Base-by-base conservation (phyloP, 2,797 vertebrate species). In the Cirrhinus molitorella region DNA sequence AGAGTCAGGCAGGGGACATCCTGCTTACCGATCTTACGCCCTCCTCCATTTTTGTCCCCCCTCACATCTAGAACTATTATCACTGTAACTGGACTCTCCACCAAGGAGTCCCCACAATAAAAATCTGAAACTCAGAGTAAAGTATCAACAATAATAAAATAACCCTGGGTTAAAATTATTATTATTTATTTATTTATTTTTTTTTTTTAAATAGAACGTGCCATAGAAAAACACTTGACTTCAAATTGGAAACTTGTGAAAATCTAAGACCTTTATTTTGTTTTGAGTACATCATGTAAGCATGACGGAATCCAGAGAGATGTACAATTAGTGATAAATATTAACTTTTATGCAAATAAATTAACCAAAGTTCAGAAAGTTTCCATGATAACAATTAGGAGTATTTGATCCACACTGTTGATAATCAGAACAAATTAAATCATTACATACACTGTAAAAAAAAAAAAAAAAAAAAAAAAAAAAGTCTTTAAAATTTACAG, bases 1-100 rank as follows among this genome's bases (percentile, higher is more conserved):
- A 93, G 87, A 88, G 90, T 91, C 92, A 94, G 94, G 94, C 87
- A 93, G 93, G 91, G 95, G 94, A 93, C 93, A 92, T 91, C 86
- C 91, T 90, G 86, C 77, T 81, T 83, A 77, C 81, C n/a, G 17
- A 49, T 70, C 31, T 47, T 19, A 19, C 40, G 25, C 53, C 59
- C 31, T 75, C 68, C 55, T 61, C 25, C 25, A 37, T 81, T 34
- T 43, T 11, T 57, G 51, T 7, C 11, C 47, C 80, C 59, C 71
- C 47, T 73, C 45, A 31, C 40, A n/a, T 81, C 43, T 25, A 57
- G 45, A 47, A 49, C 8, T 12, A 65, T 34, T 65, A 73, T 78
- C 43, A 78, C 59, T 82, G 57, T 40, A 53, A 66, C 47, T 47
- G 67, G 71, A 67, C 34, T 66, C 57, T 78, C 28, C 4, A 19